Evolutionary conservation across 2,113 vertebrate species (phyloP), one percentile per base, ranked within the genome.

Genomic region (Calyptommatus sinebrachiatus): DNA sequence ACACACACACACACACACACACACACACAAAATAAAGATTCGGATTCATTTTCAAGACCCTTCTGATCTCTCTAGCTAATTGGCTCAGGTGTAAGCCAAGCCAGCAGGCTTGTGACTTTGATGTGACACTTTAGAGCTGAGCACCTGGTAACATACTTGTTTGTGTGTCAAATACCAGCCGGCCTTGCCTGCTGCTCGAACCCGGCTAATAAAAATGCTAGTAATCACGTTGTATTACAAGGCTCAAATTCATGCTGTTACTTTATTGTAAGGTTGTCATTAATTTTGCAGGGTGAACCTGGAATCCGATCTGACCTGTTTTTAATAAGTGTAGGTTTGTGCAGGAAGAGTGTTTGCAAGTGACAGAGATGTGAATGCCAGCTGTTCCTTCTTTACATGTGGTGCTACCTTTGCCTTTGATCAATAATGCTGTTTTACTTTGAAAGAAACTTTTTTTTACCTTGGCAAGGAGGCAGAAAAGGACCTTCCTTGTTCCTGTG

Each of bases 11-110:
- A 50, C 16, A 57, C n/a, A 24, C 35, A 87, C 93, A 77, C 50
- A 50, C 50, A 9, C 48, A 50, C 35, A 50, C 16, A 86, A 91
- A 94, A 90, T 85, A 92, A 91, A 93, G 92, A 80, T 87, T 70
- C 48, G 26, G 95, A 95, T 97, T 95, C 88, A 89, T 95, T 93
- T 93, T 81, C 93, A 93, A 93, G 91, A 92, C 92, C 88, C 93
- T 84, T 93, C 93, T 95, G 96, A 97, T 96, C 95, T 97, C 94
- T 89, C 78, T 9, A 85, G 94, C 96, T 98, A 98, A 99, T 98
- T 97, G 96, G 97, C 97, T 97, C 95, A 96, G 95, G 96, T 96
- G 97, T 96, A 98, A 97, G 95, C 94, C 93, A 92, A 97, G 94
- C 96, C 96, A 96, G 94, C 94, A 86, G 95, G 95, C 93, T 91